These are phyloP conservation scores for Celastrina argiolus DNA, from an alignment of 2,888 invertebrate genomes.

Conservation along the genomic window DNA sequence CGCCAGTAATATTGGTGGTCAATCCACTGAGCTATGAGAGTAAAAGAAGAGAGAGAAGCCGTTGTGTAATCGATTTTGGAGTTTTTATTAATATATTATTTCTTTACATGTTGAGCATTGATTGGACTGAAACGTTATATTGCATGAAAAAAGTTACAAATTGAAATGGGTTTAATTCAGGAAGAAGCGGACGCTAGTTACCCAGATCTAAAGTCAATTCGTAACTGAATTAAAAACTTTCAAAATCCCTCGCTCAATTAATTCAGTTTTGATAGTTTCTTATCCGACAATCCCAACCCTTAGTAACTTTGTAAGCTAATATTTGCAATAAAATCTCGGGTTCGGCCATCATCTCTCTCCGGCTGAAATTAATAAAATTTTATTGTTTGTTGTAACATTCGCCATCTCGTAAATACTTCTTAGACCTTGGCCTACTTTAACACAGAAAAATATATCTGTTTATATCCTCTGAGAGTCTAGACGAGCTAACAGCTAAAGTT, in stretches of 20 bases:
- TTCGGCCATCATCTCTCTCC: background rate
- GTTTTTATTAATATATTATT: no score
- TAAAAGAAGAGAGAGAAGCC: no score
- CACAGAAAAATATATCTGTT: background rate
- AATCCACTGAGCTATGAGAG: no score
- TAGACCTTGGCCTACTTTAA: background rate
- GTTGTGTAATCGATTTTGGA: no score
- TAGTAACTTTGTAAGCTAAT: background rate
- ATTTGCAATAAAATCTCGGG: background rate
- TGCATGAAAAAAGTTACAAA: background rate
- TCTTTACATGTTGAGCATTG: no score
- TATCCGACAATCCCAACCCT: background rate
- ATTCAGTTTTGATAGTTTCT: constrained; percentile 6
- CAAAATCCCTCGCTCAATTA: background rate
- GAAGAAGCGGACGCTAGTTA: background rate
- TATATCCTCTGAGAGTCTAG: background rate
- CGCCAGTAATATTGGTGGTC: no score
- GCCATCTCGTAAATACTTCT: background rate
- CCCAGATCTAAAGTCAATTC: background rate
- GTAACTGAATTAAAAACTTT: constrained; percentile 1
- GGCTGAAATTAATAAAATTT: constrained; percentile 2
- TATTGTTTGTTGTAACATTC: background rate
- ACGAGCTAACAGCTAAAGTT: background rate
- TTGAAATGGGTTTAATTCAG: no score
- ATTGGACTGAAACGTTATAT: background rate